A percentile compares a stretch with the other conserved stretches of the same genome.
phyloP scores from a whole-genome alignment of 2,113 vertebrate species.

The Lota lota region DNA sequence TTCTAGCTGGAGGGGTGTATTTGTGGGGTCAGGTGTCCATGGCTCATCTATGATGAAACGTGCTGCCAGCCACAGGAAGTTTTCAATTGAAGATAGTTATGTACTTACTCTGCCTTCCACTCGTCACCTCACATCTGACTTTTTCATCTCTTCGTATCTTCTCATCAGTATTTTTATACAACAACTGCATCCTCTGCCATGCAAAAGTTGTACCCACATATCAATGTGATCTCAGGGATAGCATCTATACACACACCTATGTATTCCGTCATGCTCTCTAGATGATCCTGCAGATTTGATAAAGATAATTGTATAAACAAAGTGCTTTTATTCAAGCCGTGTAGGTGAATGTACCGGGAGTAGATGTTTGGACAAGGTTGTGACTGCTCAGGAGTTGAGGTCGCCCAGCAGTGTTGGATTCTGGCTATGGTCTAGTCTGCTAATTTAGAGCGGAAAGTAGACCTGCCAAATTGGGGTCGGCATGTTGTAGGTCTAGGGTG shows the following conservation, averaged over 20 bases:
- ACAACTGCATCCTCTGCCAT: conserved; percentile 31
- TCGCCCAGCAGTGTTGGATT: no score
- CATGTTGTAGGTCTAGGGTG: not conserved
- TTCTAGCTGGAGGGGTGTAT: no score
- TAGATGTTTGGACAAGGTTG: not conserved
- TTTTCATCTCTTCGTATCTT: not conserved
- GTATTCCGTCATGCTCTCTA: not conserved
- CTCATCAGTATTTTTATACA: conserved; percentile 20
- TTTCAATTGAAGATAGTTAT: not conserved
- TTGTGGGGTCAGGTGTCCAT: not conserved
- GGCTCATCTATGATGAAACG: not conserved
- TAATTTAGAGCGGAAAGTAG: not conserved
- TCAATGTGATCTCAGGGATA: conserved; percentile 32
- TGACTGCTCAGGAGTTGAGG: not conserved
- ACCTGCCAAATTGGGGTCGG: not conserved
- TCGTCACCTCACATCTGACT: not conserved
- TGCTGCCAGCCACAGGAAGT: conserved; percentile 16
- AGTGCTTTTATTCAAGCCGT: no score
- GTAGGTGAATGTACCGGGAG: no score
- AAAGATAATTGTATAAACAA: no score
- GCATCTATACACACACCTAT: conserved; percentile 6
- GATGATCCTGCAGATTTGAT: not conserved
- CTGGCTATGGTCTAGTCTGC: not conserved
- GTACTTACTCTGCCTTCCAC: not conserved
- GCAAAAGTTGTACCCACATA: conserved; percentile 30